Evolutionary conservation across 2,113 vertebrate genomes (phyloP).

Genomic region (Galemys pyrenaicus): DNA sequence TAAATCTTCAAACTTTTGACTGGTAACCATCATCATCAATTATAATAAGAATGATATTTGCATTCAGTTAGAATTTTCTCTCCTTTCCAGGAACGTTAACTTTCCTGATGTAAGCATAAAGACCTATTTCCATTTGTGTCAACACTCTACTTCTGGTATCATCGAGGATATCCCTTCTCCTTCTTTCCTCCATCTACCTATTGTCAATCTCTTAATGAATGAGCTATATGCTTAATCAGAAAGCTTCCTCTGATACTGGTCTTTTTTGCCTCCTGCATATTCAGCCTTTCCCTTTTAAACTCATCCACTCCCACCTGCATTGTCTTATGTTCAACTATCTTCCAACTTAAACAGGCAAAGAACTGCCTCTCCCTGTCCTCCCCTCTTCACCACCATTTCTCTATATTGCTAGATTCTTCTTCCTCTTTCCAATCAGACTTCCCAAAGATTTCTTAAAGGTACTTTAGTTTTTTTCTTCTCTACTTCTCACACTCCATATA

Average conservation of each 20-base stretch:
- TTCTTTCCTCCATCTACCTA: rapidly evolving
- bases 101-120: not conserved
- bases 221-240: not conserved
- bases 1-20: not conserved
- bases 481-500: not conserved
- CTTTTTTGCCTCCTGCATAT: not conserved
- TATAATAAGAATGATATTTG: not conserved
- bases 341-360: not conserved
- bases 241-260: not conserved
- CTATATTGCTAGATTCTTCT: not conserved
- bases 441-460: not conserved
- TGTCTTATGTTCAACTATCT: not conserved
- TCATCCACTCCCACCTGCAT: not conserved
- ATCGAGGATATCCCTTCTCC: not conserved
- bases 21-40: not conserved
- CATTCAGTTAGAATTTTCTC: not conserved
- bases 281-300: not conserved
- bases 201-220: not conserved
- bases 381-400: not conserved
- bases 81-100: not conserved
- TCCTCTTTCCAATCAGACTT: not conserved
- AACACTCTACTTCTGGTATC: not conserved
- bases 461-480: not conserved
- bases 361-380: not conserved
- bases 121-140: not conserved